A percentile compares a stretch with the other conserved stretches of the same genome.
phyloP scores from a whole-genome alignment of 1,140 invertebrate genomes.

The Vanessa tameamea region DNA sequence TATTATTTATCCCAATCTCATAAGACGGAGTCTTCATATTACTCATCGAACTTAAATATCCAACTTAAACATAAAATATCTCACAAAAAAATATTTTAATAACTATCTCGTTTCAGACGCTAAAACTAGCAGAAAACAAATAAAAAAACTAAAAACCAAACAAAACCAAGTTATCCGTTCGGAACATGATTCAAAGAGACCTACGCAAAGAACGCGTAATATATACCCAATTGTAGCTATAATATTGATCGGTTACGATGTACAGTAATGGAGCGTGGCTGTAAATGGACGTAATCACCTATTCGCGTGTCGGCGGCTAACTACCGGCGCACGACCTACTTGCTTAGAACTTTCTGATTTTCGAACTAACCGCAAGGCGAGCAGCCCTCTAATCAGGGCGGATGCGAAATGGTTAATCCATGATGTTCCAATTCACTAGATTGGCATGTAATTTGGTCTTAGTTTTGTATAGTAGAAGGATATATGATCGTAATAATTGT shows the following conservation, averaged over 20 bases:
- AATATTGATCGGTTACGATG: conserved; percentile 32
- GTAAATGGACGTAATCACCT: conserved; percentile 42
- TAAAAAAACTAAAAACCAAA: background rate
- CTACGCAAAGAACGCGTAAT: background rate
- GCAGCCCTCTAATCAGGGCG: conserved; percentile 28
- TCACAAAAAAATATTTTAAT: background rate
- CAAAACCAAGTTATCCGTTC: background rate
- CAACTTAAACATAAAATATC: background rate
- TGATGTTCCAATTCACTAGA: background rate
- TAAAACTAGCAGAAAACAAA: too few relatives aligned
- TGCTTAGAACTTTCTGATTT: conserved; percentile 34
- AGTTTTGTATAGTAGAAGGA: background rate
- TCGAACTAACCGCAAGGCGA: conserved; percentile 27
- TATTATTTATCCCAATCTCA: too few relatives aligned
- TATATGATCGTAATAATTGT: background rate
- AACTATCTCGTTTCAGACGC: too few relatives aligned
- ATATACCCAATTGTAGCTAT: background rate
- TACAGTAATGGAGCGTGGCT: conserved; percentile 19
- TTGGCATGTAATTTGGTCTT: conserved; percentile 8
- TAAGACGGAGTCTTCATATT: too few relatives aligned
- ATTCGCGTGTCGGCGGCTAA: conserved; percentile 40
- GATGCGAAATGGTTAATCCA: conserved; percentile 13
- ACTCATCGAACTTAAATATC: too few relatives aligned
- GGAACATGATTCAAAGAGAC: background rate
- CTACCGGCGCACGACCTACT: conserved; percentile 31